A percentile compares a stretch with the other conserved stretches of the same genome.
These are phyloP conservation scores for Puffinus mauretanicus DNA, from an alignment of 2,113 vertebrate species.

Conservation along the genomic window DNA sequence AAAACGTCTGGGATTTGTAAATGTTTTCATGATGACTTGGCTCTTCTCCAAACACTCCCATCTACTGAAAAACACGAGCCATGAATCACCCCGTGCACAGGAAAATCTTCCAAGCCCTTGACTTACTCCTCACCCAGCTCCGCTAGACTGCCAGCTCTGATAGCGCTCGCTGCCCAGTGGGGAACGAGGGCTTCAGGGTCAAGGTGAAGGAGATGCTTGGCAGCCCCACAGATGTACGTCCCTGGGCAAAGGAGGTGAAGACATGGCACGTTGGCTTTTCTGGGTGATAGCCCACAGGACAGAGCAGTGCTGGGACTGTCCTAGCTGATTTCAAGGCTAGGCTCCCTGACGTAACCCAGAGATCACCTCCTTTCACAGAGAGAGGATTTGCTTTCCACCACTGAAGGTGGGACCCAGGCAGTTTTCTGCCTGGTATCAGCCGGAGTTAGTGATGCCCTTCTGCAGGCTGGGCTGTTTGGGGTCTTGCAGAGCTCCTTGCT, in stretches of 20 bases:
- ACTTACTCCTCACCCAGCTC: constrained; percentile 24
- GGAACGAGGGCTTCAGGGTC: not conserved
- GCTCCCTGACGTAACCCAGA: not conserved
- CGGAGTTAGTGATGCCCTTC: not conserved
- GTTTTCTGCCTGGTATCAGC: not conserved
- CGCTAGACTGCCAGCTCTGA: not conserved
- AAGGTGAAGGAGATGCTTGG: not conserved
- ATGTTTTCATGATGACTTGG: constrained; percentile 57
- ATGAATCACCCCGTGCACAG: not conserved
- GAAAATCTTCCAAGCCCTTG: constrained; percentile 48
- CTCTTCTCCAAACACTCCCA: constrained; percentile 48
- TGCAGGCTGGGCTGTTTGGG: not conserved
- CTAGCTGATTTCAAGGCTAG: not conserved
- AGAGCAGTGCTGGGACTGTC: not conserved
- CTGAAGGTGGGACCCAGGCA: not conserved
- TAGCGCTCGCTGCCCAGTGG: not conserved
- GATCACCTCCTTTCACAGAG: not conserved
- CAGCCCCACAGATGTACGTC: not conserved
- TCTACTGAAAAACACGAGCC: constrained; percentile 18
- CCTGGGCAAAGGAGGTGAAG: not conserved
- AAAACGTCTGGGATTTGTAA: constrained; percentile 62
- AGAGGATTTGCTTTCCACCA: not conserved
- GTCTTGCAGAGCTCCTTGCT: not conserved
- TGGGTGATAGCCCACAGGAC: not conserved
- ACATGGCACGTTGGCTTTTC: not conserved